phyloP scores from a whole-genome alignment of 2,797 vertebrate genomes.

The Crocidura indochinensis region DNA sequence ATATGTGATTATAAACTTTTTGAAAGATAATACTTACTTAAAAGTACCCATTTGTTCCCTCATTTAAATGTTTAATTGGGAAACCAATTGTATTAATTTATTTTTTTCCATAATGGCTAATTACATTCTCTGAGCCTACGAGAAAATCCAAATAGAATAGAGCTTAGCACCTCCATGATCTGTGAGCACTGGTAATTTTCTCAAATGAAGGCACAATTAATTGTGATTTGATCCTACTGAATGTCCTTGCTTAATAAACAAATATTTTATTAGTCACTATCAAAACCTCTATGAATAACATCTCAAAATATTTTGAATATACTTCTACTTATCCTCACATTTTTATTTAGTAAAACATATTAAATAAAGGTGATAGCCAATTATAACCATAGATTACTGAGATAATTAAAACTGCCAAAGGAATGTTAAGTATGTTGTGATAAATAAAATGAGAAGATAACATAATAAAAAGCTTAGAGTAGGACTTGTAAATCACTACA shows the following conservation, averaged over 20 bases:
- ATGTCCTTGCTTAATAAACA: conserved; percentile 61
- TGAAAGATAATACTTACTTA: conserved; percentile 9
- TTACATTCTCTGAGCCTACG: conserved; percentile 58
- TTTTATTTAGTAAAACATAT: conserved; percentile 53
- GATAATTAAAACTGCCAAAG: conserved; percentile 47
- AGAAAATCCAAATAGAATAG: conserved; percentile 47
- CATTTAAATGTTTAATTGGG: conserved; percentile 71
- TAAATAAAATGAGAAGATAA: not conserved
- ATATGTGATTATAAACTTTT: conserved; percentile 47
- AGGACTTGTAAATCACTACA: not conserved
- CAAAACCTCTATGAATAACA: conserved; percentile 69
- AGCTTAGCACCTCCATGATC: conserved; percentile 37
- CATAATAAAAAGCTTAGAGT: not conserved
- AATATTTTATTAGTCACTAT: conserved; percentile 60
- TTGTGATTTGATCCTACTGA: conserved; percentile 69
- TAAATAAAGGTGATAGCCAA: conserved; percentile 63
- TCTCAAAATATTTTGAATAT: conserved; percentile 50
- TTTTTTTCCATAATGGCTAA: conserved; percentile 58
- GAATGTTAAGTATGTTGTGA: not conserved
- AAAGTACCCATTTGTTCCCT: conserved; percentile 9
- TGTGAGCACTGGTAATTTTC: conserved; percentile 60
- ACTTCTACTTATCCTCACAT: not conserved
- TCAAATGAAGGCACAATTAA: conserved; percentile 51
- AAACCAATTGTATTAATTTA: conserved; percentile 66
- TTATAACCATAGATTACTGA: not conserved